Base-by-base conservation (phyloP, 2,797 vertebrate genomes). In the Sebastes hubbsi region DNA sequence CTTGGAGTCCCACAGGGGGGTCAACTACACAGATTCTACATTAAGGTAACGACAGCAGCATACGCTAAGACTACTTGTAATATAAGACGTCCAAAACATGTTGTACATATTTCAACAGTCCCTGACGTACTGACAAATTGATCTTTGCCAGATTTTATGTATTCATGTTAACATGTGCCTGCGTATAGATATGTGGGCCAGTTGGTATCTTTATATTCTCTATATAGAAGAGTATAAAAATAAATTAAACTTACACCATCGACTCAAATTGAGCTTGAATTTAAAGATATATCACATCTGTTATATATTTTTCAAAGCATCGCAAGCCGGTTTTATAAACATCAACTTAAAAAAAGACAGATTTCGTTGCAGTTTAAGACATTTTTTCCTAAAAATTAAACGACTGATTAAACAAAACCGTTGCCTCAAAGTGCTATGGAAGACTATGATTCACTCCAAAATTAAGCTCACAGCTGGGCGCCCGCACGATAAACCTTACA, bases 171-270 rank as follows among this genome's bases (percentile, higher is more conserved):
- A 90, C 85, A 76, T 93, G 90, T 89, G 88, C 84, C 85, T 82
- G 85, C 83, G 72, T 93, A 84, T 89, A 88, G 89, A 89, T 92
- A 92, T 89, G 83, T 89, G 87, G 91, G 87, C 84, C 75, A 87
- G 85, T 89, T n/a, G 8, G 64, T 88, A 66, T 82, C 49, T 89
- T 73, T 82, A 78, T 79, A 70, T 89, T 90, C 83, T 87, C 71
- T 87, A 88, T 92, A 91, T 93, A 94, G 85, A 95, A 94, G 91
- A 94, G 93, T 95, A 95, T 91, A 96, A 96, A 96, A 95, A 95
- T 95, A 95, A 95, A 95, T 92, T 93, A 92, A 95, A 93, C 91
- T 91, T 90, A 94, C 86, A 90, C 86, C 89, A 85, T 85, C 25
- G 67, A 93, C 89, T 94, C 91, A 93, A 92, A 93, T 64, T 91